Evolutionary conservation across 2,113 vertebrate species (phyloP).

Genomic region (Notothenia coriiceps): DNA sequence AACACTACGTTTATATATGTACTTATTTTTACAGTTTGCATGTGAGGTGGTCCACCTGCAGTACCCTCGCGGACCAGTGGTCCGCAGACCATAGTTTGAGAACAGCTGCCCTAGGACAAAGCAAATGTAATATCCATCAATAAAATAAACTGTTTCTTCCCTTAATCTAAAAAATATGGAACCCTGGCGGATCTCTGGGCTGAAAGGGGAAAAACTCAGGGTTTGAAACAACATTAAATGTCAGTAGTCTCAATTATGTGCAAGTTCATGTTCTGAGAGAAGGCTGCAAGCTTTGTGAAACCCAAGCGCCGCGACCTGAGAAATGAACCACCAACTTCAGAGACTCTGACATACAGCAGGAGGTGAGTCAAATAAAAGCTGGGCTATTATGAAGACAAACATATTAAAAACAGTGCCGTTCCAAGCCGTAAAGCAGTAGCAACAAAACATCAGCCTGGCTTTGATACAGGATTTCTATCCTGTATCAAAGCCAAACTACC

Average conservation of each 20-base stretch:
- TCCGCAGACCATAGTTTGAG: no score
- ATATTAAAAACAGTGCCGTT: constrained; percentile 10
- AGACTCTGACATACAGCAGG: constrained; percentile 1
- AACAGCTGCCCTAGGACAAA: not conserved
- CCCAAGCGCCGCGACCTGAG: constrained; percentile 5
- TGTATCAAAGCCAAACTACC: not conserved
- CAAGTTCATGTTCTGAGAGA: constrained; percentile 16
- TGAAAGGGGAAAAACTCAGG: not conserved
- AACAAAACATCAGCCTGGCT: constrained; percentile 3
- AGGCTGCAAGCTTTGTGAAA: constrained; percentile 26
- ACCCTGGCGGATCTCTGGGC: constrained; percentile 43
- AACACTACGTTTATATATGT: no score
- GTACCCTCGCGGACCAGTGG: no score
- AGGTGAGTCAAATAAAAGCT: constrained; percentile 40
- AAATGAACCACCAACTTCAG: constrained; percentile 41
- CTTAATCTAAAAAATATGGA: constrained; percentile 60
- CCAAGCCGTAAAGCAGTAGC: constrained; percentile 15
- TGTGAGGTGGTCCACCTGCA: no score
- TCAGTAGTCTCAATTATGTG: constrained; percentile 45
- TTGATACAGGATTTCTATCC: not conserved
- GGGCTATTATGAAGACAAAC: constrained; percentile 25
- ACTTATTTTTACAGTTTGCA: no score
- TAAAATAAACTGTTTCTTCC: constrained; percentile 35
- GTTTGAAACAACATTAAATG: constrained; percentile 56
- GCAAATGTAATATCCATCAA: constrained; percentile 60